These are phyloP conservation scores for Neodiprion virginianus DNA, from an alignment of 1,140 invertebrate genomes.

Conservation along the genomic window DNA sequence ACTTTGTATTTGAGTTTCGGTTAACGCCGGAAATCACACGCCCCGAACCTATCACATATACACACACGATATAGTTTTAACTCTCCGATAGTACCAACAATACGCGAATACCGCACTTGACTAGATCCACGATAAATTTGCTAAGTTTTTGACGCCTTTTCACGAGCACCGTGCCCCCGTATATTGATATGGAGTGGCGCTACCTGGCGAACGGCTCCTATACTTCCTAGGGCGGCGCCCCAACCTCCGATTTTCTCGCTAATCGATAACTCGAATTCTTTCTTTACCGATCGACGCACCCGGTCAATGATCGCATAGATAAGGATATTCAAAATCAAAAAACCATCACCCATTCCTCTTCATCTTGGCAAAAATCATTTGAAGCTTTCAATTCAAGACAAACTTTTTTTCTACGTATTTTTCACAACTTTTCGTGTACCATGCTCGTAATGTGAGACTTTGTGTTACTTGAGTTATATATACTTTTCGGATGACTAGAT, in stretches of 20 bases:
- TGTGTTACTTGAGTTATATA: too few species aligned
- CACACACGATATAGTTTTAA: slow-evolving; percentile 26
- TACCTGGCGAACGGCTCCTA: neutral
- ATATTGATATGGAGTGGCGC: slow-evolving; percentile 14
- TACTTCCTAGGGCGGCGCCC: neutral
- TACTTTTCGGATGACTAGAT: too few species aligned
- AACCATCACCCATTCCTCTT: too few species aligned
- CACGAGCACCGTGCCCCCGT: slow-evolving; percentile 18
- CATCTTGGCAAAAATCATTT: too few species aligned
- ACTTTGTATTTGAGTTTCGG: slow-evolving; percentile 9
- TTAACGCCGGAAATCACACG: slow-evolving; percentile 46
- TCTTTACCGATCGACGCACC: too few species aligned
- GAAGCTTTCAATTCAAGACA: too few species aligned
- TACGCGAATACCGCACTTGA: slow-evolving; percentile 31
- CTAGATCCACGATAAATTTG: slow-evolving; percentile 34
- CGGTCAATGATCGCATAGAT: too few species aligned
- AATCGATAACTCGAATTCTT: too few species aligned
- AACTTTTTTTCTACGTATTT: too few species aligned
- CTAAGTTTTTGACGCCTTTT: slow-evolving; percentile 37
- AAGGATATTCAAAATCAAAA: too few species aligned
- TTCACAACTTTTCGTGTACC: too few species aligned
- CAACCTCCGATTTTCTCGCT: neutral
- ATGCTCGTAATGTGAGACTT: too few species aligned
- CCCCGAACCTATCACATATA: slow-evolving; percentile 47
- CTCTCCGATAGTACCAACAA: slow-evolving; percentile 25